Base-by-base conservation (phyloP, 2,113 vertebrate species). In the Sturnira hondurensis region DNA sequence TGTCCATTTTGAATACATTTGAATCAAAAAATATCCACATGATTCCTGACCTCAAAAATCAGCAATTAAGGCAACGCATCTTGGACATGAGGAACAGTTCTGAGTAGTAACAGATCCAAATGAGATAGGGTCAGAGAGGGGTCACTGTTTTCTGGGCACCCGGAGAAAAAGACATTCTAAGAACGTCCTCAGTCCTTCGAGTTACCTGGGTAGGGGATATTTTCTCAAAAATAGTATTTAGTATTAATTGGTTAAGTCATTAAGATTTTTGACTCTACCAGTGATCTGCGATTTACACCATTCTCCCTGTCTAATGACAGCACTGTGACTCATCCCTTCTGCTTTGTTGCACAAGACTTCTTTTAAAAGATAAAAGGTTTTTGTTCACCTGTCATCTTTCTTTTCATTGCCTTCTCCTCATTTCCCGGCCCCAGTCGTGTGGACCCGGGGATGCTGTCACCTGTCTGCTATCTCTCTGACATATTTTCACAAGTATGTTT, bases 401-500 rank as follows among this genome's bases (percentile, higher is more conserved):
- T 86, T 47, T 87, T 43, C 92, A 24, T 38, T 81, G 36, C 12
- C 65, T 94, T 93, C 85, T 86, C 56, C 93, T 90, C n/a, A 2
- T 81, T 80, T 68, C 76, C 83, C 56, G 86, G 85, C 78, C 70
- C 92, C 93, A 52, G 61, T 83, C 82, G 91, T 90, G 84, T 47
- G 74, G 93, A 96, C 95, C 82, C 80, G 16, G 52, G 41, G 56
- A 26, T 85, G 76, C 89, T 85, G 45, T 91, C 67, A 91, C 94
- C 92, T 88, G 90, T 50, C 63, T 93, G 65, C 61, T 96, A 63
- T 92, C 92, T 97, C 71, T 65, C 73, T 97, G 96, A 86, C 93
- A 95, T 56, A 95, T 94, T 93, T 96, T 76, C 85, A 38, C 85
- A 91, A 91, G 95, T 89, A 93, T 97, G 97, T 96, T 94, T 96